phyloP scores from a whole-genome alignment of 2,797 vertebrate species.

The Acrossocheilus fasciatus region DNA sequence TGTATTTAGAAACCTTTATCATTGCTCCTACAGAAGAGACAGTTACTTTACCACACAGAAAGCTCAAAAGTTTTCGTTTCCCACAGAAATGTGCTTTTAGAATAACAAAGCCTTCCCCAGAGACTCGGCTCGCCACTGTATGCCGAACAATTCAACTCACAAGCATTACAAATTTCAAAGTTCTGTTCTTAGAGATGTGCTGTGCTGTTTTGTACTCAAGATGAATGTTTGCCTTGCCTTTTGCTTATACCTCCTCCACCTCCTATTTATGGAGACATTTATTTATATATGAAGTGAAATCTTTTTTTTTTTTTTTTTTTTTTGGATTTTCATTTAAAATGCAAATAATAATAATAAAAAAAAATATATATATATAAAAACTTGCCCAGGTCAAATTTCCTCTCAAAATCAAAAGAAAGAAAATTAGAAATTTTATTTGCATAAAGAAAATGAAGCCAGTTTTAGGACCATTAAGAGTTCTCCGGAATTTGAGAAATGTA shows the following conservation, averaged over 20 bases:
- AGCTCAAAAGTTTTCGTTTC: not conserved
- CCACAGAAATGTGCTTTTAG: slow-evolving; percentile 29
- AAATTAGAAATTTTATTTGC: not conserved
- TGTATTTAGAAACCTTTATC: slow-evolving; percentile 39
- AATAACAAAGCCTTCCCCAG: slow-evolving; percentile 36
- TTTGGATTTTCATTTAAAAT: slow-evolving; percentile 11
- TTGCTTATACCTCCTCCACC: not conserved
- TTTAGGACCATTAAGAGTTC: not conserved
- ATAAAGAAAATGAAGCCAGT: not conserved
- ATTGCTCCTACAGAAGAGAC: slow-evolving; percentile 2
- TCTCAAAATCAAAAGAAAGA: not conserved
- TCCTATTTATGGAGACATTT: slow-evolving; percentile 33
- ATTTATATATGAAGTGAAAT: slow-evolving; percentile 21
- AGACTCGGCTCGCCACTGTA: slow-evolving; percentile 15
- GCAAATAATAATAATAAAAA: not conserved
- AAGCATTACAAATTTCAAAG: slow-evolving; percentile 45
- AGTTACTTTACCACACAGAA: slow-evolving; percentile 23
- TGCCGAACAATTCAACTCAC: slow-evolving; percentile 28
- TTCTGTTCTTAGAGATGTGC: slow-evolving; percentile 11
- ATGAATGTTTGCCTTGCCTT: slow-evolving; percentile 34
- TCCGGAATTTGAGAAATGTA: not conserved
- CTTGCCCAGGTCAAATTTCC: not conserved
- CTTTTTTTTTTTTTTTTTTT: not conserved
- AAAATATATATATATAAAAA: too few relatives aligned
- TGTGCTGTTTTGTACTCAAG: slow-evolving; percentile 32